Conservation (phyloP, 2,888 invertebrate species). For the Lampropteryx suffumata region DNA sequence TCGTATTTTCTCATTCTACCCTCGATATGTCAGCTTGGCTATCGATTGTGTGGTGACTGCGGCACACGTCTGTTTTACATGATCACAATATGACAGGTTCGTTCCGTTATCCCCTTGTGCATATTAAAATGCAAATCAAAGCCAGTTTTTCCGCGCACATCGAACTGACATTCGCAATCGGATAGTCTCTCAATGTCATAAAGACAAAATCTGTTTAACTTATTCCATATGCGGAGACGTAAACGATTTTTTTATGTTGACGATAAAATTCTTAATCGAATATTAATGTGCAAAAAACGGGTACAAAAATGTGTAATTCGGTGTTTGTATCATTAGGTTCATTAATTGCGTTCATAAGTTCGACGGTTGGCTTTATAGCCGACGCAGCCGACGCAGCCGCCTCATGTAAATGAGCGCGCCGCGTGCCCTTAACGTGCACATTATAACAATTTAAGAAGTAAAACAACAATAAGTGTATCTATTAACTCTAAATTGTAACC, state of each 20-base stretch:
- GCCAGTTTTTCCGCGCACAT: constrained; percentile 53
- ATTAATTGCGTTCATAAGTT: constrained; percentile 78
- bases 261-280: constrained; percentile 57
- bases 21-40: constrained; percentile 29
- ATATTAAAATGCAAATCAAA: constrained; percentile 81
- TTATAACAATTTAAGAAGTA: constrained; percentile 81
- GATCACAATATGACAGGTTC: constrained; percentile 67
- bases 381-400: constrained; percentile 61
- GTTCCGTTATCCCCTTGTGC: constrained; percentile 63
- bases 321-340: constrained; percentile 66
- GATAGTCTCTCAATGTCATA: constrained; percentile 65
- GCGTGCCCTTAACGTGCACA: constrained; percentile 71
- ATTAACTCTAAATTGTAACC: constrained; percentile 37
- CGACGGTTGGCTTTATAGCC: constrained; percentile 68
- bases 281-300: constrained; percentile 50
- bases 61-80: constrained; percentile 36
- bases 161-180: constrained; percentile 58
- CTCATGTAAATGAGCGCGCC: constrained; percentile 74
- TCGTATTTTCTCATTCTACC: constrained; percentile 32
- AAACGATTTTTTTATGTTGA: constrained; percentile 42
- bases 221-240: constrained; percentile 47
- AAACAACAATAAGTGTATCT: constrained; percentile 71
- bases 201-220: constrained; percentile 71
- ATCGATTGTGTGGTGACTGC: constrained; percentile 39
- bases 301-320: constrained; percentile 17